Evolutionary conservation across 2,888 invertebrate species (phyloP).

Genomic region (Drymonia ruficornis): DNA sequence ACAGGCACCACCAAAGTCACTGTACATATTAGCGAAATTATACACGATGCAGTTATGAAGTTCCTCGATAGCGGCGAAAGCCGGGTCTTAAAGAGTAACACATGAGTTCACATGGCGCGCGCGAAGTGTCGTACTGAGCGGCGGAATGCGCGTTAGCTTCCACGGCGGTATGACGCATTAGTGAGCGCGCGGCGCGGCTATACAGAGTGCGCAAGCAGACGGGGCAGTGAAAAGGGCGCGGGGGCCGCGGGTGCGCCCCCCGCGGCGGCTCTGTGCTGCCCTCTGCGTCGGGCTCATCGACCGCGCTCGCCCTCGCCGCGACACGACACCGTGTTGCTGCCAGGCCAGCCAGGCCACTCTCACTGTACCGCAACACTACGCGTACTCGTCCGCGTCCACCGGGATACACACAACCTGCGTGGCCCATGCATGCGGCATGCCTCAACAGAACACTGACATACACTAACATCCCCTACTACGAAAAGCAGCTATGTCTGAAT

Average conservation of each 20-base stretch:
- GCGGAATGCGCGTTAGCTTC: conserved; percentile 66
- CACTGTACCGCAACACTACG: conserved; percentile 68
- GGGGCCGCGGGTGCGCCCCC: conserved; percentile 60
- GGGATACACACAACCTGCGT: conserved; percentile 34
- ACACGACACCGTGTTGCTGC: conserved; percentile 54
- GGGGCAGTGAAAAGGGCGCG: conserved; percentile 60
- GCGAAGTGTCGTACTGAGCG: conserved; percentile 59
- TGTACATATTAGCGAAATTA: conserved; percentile 54
- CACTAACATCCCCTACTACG: conserved; percentile 4
- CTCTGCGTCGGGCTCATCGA: conserved; percentile 83
- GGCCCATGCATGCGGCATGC: conserved; percentile 13
- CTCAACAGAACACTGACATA: conserved; percentile 16
- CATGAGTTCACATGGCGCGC: conserved; percentile 80
- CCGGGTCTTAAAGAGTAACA: conserved; percentile 60
- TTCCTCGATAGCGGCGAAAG: conserved; percentile 31
- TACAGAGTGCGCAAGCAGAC: conserved; percentile 72
- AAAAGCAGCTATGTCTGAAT: conserved; percentile 9
- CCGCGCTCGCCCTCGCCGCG: conserved; percentile 77
- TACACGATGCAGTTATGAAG: conserved; percentile 26
- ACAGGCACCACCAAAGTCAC: conserved; percentile 72
- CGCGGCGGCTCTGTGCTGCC: conserved; percentile 74
- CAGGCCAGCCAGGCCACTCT: conserved; percentile 58
- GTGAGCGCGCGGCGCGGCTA: conserved; percentile 81
- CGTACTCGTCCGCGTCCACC: conserved; percentile 46
- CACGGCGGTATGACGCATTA: conserved; percentile 81